Conservation (phyloP, 2,797 vertebrate species). For the Cossypha dichroa region DNA sequence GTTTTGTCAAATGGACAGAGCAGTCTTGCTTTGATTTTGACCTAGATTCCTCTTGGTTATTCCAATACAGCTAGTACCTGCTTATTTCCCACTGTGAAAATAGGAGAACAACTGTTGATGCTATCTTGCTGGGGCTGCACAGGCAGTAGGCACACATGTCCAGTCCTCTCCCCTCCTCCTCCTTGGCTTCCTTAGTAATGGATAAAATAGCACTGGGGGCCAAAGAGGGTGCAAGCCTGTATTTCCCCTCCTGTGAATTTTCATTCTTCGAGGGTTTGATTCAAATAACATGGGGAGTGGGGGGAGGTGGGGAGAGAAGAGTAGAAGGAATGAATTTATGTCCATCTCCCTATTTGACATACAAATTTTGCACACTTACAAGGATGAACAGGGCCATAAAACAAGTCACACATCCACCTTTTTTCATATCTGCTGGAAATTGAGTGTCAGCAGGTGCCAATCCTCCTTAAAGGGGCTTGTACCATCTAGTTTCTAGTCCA, state of each 20-base stretch:
- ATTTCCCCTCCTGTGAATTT: not conserved
- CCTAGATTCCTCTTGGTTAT: constrained; percentile 71
- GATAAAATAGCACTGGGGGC: not conserved
- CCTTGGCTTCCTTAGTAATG: not conserved
- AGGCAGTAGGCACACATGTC: not conserved
- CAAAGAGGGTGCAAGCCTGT: not conserved
- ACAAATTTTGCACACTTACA: not conserved
- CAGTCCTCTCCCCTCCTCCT: not conserved
- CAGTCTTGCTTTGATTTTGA: constrained; percentile 70
- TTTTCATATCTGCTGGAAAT: not conserved
- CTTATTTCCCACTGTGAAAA: constrained; percentile 73
- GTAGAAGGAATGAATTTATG: not conserved
- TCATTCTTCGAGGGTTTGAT: not conserved
- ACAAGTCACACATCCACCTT: not conserved
- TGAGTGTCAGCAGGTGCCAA: not conserved
- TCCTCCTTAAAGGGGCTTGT: not conserved
- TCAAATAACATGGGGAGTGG: not conserved
- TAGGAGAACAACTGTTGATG: constrained; percentile 70
- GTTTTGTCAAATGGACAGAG: constrained; percentile 48
- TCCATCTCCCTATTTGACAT: not conserved
- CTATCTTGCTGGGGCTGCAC: constrained; percentile 41
- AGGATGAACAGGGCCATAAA: not conserved
- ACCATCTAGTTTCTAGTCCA: not conserved
- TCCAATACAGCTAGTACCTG: constrained; percentile 59
- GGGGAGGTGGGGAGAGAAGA: not conserved